These are phyloP conservation scores for Spicauda simplicius DNA, from an alignment of 2,888 invertebrate species.

Conservation along the genomic window DNA sequence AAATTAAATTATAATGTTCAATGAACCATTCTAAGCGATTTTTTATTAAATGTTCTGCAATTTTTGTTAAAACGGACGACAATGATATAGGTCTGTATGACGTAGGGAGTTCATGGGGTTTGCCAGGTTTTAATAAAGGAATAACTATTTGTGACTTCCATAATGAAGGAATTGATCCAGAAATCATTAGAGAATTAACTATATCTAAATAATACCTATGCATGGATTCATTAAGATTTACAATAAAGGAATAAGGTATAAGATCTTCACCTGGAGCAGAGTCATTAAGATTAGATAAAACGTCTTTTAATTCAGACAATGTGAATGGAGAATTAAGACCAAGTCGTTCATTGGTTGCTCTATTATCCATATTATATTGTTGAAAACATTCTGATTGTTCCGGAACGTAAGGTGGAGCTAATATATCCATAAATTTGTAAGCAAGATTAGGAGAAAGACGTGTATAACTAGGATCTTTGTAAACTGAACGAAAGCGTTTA, in stretches of 20 bases:
- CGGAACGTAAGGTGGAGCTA: not conserved
- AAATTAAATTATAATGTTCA: not conserved
- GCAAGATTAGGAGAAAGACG: not conserved
- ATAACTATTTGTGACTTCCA: not conserved
- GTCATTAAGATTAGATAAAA: not conserved
- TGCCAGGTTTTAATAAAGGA: no score
- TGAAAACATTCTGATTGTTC: not conserved
- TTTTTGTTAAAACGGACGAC: not conserved
- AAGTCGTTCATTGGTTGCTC: not conserved
- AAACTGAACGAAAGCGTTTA: slow-evolving; percentile 2
- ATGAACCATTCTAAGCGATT: not conserved
- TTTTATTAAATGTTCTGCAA: not conserved
- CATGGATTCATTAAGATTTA: not conserved
- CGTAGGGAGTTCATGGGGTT: no score
- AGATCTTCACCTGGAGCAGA: not conserved
- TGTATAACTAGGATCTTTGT: not conserved
- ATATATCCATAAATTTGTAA: not conserved
- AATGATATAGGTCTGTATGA: no score
- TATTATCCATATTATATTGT: not conserved
- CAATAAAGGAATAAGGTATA: not conserved
- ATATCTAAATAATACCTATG: not conserved
- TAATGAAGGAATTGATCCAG: not conserved
- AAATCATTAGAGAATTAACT: not conserved
- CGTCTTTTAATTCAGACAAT: not conserved
- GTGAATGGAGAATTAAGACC: not conserved